Evolutionary conservation across 1,140 invertebrate species (phyloP), one percentile per base, ranked within the genome.

Genomic region (Drosophila kanapiae): DNA sequence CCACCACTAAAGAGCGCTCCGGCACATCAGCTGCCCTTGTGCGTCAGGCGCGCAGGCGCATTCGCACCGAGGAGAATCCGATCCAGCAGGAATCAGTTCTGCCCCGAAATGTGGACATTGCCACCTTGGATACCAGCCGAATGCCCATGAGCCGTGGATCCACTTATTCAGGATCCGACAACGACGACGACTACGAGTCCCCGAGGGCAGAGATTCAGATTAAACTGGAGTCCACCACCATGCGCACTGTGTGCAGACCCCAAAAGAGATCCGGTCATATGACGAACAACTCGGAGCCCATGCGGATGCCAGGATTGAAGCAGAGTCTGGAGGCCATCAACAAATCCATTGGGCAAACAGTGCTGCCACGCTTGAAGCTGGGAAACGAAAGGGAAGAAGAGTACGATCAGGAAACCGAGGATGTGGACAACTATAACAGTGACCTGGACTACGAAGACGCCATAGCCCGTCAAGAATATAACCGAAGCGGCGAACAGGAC

Each of bases 31-130:
- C 48, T 31, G 10, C 29, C 1, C 31, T 90, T 8, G 78, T 85
- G 49, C 82, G 81, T 2, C 62, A 78, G 16, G 85, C 85, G 9
- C 68, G 71, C 18, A 75, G 78, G 23, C 78, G 85, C 7, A 72
- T 72, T 37, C 54, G 65, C 14, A 90, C 78, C 4, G 51, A 38
- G 0, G 78, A 85, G 43, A 61, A 70, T 47, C 85, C 85, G 1
- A 56, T 23, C 7, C 57, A 61, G 7, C 35, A 10, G 10, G 23
- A 57, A 13, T 18, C 67, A 0, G 8, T 37, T 2, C 5, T 33
- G 6, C 11, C 60, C 14, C 57, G 48, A 11, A 45, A 54, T 3
- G 13, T 37, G 5, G 38, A 68, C 11, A 38, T 60, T n/a, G 65
- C 59, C n/a, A 18, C 37, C 1, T 23, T 65, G 13, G 62, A 48